These are phyloP conservation scores for Manduca sexta DNA, from an alignment of 1,140 invertebrate genomes.

Conservation along the genomic window DNA sequence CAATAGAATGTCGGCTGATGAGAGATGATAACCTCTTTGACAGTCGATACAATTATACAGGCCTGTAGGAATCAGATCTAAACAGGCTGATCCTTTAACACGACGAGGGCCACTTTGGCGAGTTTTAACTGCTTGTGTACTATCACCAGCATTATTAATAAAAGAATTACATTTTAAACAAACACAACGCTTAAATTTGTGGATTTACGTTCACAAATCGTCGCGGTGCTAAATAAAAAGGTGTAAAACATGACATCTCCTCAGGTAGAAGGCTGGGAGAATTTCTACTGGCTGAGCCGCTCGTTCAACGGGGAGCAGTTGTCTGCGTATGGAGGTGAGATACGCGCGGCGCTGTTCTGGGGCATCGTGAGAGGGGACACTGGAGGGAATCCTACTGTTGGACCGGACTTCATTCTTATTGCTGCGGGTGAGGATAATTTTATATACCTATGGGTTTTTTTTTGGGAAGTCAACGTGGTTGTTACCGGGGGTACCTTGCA, in stretches of 20 bases:
- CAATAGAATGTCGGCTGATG: too few relatives aligned
- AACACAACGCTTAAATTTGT: too few relatives aligned
- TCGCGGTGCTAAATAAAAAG: neutral
- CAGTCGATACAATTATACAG: too few relatives aligned
- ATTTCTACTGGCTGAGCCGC: constrained; percentile 92
- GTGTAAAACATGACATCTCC: constrained; percentile 1
- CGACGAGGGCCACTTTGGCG: too few relatives aligned
- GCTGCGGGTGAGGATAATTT: constrained; percentile 61
- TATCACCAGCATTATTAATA: too few relatives aligned
- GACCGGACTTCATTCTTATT: constrained; percentile 90
- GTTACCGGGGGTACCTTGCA: neutral
- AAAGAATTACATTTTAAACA: too few relatives aligned
- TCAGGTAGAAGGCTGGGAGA: constrained; percentile 75
- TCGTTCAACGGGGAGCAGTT: constrained; percentile 83
- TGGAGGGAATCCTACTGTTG: constrained; percentile 86
- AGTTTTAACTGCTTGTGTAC: too few relatives aligned
- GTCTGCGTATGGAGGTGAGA: constrained; percentile 87
- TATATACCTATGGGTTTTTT: neutral
- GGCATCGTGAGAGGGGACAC: constrained; percentile 90
- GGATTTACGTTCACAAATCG: too few relatives aligned
- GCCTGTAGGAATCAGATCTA: too few relatives aligned
- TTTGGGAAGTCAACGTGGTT: neutral
- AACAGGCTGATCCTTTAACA: too few relatives aligned
- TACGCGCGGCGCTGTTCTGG: constrained; percentile 88
- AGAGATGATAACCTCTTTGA: too few relatives aligned